phyloP scores from a whole-genome alignment of 2,888 invertebrate genomes.

The Ochropacha duplaris region DNA sequence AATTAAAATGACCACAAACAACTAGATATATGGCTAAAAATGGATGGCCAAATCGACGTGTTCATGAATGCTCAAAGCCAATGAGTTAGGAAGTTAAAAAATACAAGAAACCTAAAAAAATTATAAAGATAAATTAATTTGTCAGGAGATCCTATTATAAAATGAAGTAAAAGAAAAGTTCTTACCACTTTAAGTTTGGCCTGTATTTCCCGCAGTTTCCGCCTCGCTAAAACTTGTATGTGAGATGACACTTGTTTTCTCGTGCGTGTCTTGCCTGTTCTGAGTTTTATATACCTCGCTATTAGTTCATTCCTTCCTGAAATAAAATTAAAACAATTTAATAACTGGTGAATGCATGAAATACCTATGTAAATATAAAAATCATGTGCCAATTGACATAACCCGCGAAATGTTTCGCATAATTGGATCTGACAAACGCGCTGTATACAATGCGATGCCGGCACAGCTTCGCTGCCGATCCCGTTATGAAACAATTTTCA shows the following conservation, averaged over 20 bases:
- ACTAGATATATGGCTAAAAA: too few relatives aligned
- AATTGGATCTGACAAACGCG: constrained; percentile 59
- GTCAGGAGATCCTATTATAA: constrained; percentile 6
- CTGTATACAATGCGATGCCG: constrained; percentile 60
- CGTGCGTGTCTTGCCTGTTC: constrained; percentile 99
- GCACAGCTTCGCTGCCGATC: constrained; percentile 49
- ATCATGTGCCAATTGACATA: constrained; percentile 57
- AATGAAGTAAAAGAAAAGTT: constrained; percentile 35
- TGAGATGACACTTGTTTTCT: constrained; percentile 99
- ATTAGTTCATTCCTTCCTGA: constrained; percentile 99
- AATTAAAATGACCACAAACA: too few relatives aligned
- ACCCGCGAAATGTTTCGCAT: constrained; percentile 68
- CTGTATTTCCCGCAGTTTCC: constrained; percentile 99
- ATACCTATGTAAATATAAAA: constrained; percentile 37
- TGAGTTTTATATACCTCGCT: constrained; percentile 99
- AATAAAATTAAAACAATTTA: constrained; percentile 50
- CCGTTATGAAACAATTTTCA: constrained; percentile 82
- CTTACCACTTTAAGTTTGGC: constrained; percentile 98
- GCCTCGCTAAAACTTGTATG: constrained; percentile 99
- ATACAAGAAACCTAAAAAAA: neutral
- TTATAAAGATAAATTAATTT: neutral
- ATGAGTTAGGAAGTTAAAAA: too few relatives aligned
- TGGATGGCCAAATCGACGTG: too few relatives aligned
- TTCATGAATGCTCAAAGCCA: too few relatives aligned
- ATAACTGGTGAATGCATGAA: neutral